Conservation (phyloP, 2,113 vertebrate species). For the Regulus satrapa region DNA sequence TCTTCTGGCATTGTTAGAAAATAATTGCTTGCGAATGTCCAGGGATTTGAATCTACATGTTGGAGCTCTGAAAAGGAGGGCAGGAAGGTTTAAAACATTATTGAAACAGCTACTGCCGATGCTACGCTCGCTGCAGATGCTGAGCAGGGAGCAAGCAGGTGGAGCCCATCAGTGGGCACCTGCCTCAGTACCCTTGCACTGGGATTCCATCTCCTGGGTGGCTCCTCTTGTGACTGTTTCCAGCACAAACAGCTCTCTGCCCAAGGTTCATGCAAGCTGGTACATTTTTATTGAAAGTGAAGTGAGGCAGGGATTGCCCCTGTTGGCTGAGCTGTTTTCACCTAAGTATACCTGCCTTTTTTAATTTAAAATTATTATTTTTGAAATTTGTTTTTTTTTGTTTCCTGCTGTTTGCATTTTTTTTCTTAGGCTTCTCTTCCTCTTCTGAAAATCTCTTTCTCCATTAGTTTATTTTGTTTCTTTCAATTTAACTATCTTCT, state of each 20-base stretch:
- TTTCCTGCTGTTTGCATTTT: background rate
- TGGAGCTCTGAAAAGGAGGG: conserved; percentile 18
- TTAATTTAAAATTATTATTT: background rate
- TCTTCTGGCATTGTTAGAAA: conserved; percentile 52
- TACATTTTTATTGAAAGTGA: background rate
- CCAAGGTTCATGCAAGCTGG: background rate
- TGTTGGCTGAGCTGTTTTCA: background rate
- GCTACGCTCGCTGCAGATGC: background rate
- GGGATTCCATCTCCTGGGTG: background rate
- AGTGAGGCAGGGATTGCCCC: background rate
- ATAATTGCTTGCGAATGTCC: conserved; percentile 40
- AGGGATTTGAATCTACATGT: conserved; percentile 23
- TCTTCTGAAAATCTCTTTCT: background rate
- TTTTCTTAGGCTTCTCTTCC: background rate
- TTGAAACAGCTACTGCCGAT: background rate
- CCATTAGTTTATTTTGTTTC: background rate
- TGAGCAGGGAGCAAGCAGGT: background rate
- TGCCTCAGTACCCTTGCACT: background rate
- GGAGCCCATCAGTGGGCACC: background rate
- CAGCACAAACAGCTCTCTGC: background rate
- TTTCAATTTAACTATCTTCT: background rate
- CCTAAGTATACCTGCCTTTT: background rate
- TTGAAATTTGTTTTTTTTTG: background rate
- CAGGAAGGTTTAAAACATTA: conserved; percentile 16
- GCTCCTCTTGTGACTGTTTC: background rate